A percentile compares a stretch with the other conserved stretches of the same genome.
Evolutionary conservation across 2,888 invertebrate species (phyloP).

Genomic region (Dusona sp.): DNA sequence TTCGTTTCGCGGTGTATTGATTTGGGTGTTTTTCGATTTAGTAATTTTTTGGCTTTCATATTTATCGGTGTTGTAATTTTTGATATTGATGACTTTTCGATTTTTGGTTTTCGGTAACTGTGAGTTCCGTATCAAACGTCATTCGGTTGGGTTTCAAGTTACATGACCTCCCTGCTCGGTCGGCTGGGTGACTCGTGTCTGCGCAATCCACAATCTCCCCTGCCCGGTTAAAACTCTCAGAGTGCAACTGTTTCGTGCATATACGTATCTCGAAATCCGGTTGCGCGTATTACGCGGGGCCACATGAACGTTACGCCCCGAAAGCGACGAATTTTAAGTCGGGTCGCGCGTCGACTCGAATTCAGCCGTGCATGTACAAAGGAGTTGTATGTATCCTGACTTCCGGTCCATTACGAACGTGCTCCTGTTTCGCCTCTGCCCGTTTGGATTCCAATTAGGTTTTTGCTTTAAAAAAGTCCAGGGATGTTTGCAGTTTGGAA

Average conservation of each 20-base stretch:
- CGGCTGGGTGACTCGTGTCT: slow-evolving; percentile 16
- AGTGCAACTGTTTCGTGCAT: slow-evolving; percentile 30
- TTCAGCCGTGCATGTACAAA: slow-evolving; percentile 30
- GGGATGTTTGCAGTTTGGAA: neutral
- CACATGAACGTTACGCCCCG: slow-evolving; percentile 30
- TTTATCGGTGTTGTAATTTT: neutral
- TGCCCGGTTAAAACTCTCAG: slow-evolving; percentile 3
- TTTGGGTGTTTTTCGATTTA: neutral
- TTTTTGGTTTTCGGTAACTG: neutral
- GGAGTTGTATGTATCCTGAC: slow-evolving; percentile 71
- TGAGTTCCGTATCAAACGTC: slow-evolving; percentile 51
- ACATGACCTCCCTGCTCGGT: slow-evolving; percentile 40
- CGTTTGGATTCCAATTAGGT: neutral
- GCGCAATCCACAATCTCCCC: slow-evolving; percentile 31
- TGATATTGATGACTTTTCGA: neutral
- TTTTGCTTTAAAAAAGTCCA: neutral
- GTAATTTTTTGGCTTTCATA: neutral
- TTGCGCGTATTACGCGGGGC: slow-evolving; percentile 21
- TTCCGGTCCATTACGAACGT: slow-evolving; percentile 74
- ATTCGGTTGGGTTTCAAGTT: slow-evolving; percentile 24
- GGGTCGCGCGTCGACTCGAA: slow-evolving; percentile 40
- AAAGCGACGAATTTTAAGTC: slow-evolving; percentile 50
- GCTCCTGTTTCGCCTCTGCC: slow-evolving; percentile 1
- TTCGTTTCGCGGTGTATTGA: neutral
- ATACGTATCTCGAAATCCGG: slow-evolving; percentile 40